Evolutionary conservation across 2,113 vertebrate species (phyloP), one percentile per base, ranked within the genome.

Genomic region (Forbesichthys papilliferus): DNA sequence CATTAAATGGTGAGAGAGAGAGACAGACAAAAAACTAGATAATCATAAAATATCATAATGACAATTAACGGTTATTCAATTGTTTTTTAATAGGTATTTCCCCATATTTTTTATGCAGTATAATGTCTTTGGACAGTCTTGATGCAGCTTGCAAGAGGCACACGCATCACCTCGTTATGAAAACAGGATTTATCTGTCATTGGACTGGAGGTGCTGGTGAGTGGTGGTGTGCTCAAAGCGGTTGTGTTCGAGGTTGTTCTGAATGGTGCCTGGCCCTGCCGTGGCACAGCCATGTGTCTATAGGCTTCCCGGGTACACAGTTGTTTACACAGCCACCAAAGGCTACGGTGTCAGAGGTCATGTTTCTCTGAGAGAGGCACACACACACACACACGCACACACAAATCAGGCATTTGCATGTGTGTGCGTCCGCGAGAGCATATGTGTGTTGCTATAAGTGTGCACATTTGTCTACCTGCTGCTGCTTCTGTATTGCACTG

Each of bases 251-350:
- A 86, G 78, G 73, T 79, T 82, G 81, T 71, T 87, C 87, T 91
- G 89, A 92, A 60, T 92, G 90, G 90, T 89, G 80, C 36, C 47
- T 68, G 73, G 86, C 86, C 89, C 88, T 83, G 57, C 11, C 82
- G 89, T 88, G 74, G 75, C 82, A 82, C 79, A 71, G 84, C 87
- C 84, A 80, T 55, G 69, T 69, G 27, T 69, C 82, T 20, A 20
- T 74, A 61, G 84, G 64, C 84, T 88, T 89, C 86, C 87, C 72
- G 77, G 85, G 83, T 87, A 89, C 87, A 84, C 77, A 81, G 78
- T 90, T 87, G 86, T 89, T 90, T 90, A 79, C 73, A 86, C 73
- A 53, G 84, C 79, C 42, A 82, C 91, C 89, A 69, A 82, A 73
- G 85, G 88, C 88, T 78, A 85, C 63, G 59, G 74, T 87, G 87